Evolutionary conservation across 2,113 vertebrate species (phyloP), one percentile per base, ranked within the genome.

Genomic region (Gila orcuttii): DNA sequence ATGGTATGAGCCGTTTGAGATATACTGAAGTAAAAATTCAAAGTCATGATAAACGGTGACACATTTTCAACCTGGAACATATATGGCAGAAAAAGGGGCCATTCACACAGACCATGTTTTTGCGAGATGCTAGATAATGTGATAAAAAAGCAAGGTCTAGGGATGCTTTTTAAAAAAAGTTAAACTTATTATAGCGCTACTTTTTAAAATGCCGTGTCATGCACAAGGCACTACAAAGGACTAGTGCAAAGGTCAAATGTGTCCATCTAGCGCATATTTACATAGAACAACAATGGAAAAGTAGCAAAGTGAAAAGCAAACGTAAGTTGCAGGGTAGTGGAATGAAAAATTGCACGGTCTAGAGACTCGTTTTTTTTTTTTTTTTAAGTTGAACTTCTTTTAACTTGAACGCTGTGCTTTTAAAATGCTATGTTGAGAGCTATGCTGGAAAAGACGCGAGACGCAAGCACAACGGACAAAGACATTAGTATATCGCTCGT

Each of bases 1-100:
- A 12, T 60, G 55, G 77, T 60, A 57, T 78, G 76, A 78, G 50
- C 52, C 50, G 50, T 62, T 80, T 64, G 36, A 68, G 60, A 81
- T 62, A 36, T 60, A 76, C 39, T 39, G 39, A 7, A 39, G 42
- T 25, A 62, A 47, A 62, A 66, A 50, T 45, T 21, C 36, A 0
- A 59, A 66, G 39, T 66, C 15, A 6, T 47, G 10, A 81, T 21
- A 31, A 81, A 81, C 25, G n/a, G 79, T 66, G 78, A 78, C 75
- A 62, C 62, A 45, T 79, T 11, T 25, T n/a, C 78, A 47, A 64
- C 77, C 33, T n/a, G 21, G n/a, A 79, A 42, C 59, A 80, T n/a
- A 8, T n/a, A 12, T n/a, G 42, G 42, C n/a, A 47, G n/a, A 25
- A 50, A 3, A 50, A 47, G 11, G 42, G 71, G 42, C 39, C n/a